Percentiles rank a stretch among this genome's conserved stretches.
These are phyloP conservation scores for Hypolimnas misippus DNA, from an alignment of 2,888 invertebrate genomes.

Conservation along the genomic window DNA sequence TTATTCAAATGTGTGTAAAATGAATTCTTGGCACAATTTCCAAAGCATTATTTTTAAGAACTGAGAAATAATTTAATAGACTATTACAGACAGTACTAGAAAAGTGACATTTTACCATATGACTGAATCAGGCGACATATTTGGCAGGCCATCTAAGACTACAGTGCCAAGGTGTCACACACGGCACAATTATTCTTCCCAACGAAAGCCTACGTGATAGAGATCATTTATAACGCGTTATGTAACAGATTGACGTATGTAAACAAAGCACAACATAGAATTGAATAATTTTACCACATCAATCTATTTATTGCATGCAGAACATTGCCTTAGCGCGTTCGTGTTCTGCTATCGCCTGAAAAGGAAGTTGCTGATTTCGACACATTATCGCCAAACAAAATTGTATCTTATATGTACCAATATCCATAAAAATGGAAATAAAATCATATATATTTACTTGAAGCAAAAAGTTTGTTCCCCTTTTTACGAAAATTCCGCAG, in stretches of 20 bases:
- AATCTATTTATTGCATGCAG: too few relatives aligned
- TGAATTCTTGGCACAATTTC: background rate
- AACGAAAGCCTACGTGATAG: slow-evolving; percentile 10
- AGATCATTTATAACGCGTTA: slow-evolving; percentile 7
- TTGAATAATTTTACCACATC: too few relatives aligned
- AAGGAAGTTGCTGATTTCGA: too few relatives aligned
- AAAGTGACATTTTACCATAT: slow-evolving; percentile 36
- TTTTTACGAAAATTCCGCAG: too few relatives aligned
- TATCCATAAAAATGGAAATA: too few relatives aligned
- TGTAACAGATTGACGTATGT: slow-evolving; percentile 1
- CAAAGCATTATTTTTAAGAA: background rate
- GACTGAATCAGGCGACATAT: slow-evolving; percentile 63
- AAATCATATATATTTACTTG: too few relatives aligned
- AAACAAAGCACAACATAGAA: background rate
- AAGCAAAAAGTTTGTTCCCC: too few relatives aligned
- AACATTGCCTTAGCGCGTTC: too few relatives aligned
- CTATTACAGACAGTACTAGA: slow-evolving; percentile 6
- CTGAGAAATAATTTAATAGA: slow-evolving; percentile 9
- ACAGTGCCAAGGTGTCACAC: slow-evolving; percentile 21
- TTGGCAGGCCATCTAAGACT: slow-evolving; percentile 56
- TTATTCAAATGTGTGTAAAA: background rate
- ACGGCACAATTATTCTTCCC: background rate
- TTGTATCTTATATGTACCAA: too few relatives aligned
- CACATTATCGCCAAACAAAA: too few relatives aligned
- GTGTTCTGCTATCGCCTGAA: too few relatives aligned